phyloP scores from a whole-genome alignment of 2,797 vertebrate species.

The Adrianichthys oophorus region DNA sequence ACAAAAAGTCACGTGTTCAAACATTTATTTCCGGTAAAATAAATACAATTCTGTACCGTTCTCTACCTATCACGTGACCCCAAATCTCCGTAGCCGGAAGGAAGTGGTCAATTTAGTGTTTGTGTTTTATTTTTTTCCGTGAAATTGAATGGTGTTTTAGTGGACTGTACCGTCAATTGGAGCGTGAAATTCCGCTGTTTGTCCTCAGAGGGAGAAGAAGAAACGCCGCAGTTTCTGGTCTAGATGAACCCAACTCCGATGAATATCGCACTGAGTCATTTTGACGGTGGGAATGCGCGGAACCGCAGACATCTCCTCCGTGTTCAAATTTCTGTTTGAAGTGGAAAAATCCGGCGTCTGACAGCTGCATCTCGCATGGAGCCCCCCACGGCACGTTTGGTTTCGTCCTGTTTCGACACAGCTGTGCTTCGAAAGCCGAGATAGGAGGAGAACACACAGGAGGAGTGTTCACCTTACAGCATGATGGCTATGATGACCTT shows the following conservation, averaged over 20 bases:
- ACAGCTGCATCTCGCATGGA: no score
- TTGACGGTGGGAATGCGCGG: no score
- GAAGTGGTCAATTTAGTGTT: slow-evolving; percentile 5
- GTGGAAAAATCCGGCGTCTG: no score
- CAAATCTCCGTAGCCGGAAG: slow-evolving; percentile 39
- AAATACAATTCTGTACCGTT: slow-evolving; percentile 18
- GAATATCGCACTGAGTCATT: no score
- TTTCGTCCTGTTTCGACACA: not conserved
- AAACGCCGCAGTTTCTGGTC: rapidly evolving
- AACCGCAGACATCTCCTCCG: no score
- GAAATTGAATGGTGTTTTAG: not conserved
- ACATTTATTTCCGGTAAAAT: no score
- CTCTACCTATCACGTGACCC: slow-evolving; percentile 39
- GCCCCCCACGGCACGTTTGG: not conserved
- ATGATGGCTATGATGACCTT: slow-evolving; percentile 43
- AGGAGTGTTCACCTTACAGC: slow-evolving; percentile 4
- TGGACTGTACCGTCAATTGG: not conserved
- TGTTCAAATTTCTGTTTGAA: no score
- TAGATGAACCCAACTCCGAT: not conserved
- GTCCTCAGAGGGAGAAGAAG: not conserved
- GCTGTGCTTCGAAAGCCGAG: not conserved
- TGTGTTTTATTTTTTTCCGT: slow-evolving; percentile 9
- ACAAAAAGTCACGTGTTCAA: no score
- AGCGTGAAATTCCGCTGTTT: not conserved
- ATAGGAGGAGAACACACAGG: slow-evolving; percentile 12